Evolutionary conservation across 2,888 invertebrate species (phyloP), one percentile per base, ranked within the genome.

Genomic region (Erannis defoliaria): DNA sequence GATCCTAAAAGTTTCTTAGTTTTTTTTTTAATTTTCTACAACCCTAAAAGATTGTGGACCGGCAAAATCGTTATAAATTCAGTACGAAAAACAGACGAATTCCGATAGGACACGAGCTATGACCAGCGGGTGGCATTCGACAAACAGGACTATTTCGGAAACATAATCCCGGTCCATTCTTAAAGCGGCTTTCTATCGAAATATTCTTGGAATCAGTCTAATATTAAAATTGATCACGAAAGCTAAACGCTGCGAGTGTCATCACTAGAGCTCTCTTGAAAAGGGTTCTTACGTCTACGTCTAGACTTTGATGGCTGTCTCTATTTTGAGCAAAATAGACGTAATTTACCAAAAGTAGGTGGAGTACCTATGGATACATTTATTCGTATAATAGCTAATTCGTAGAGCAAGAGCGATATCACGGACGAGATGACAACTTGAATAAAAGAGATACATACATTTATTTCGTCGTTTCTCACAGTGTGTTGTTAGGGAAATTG

Each of bases 131-230:
- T 37, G 31, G 37, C 43, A 51, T 59, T 46, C 35, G 26, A 55
- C 54, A 49, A 19, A 37, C 43, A 18, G 29, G 37, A 55, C 60
- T 55, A 55, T 61, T 61, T 61, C 50, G 14, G 49, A 55, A 55
- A 16, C 37, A 45, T 40, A 38, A 46, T 53, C 21, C 37, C 43
- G 14, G 29, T 31, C 21, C 60, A 61, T 55, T 61, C 60, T 55
- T 50, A 49, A 35, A 18, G 33, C 35, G 43, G 16, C 6, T 26
- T 49, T 43, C 56, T 54, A 42, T 59, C 10, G 53, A 16, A 33
- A 38, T 54, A 60, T 55, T 55, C 60, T 18, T n/a, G 50, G 60
- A 55, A 61, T 38, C 31, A 14, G 19, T 59, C 46, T 51, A 37
- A 53, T 38, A 46, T 53, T 58, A 57, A 51, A 46, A 40, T 53